A percentile compares a stretch with the other conserved stretches of the same genome.
Conservation (phyloP, 1,140 invertebrate genomes). For the Procambarus virginalis region DNA sequence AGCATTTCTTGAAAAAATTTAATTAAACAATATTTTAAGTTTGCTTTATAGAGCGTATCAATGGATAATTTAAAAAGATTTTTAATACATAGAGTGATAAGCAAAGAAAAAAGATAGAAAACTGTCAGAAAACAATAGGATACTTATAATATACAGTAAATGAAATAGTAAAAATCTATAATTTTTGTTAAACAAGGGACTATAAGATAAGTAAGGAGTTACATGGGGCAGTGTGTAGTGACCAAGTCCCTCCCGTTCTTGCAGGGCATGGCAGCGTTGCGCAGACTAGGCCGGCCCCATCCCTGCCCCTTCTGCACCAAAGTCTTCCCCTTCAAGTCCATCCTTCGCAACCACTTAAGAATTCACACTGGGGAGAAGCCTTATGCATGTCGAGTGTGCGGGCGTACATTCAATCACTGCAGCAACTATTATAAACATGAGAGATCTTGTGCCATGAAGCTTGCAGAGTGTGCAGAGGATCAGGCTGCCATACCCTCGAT, state of each 20-base stretch:
- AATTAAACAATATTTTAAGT: no score
- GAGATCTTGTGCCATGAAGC: slow-evolving; percentile 53
- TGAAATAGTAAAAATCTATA: not conserved
- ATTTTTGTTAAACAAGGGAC: slow-evolving; percentile 11
- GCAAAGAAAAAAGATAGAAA: not conserved
- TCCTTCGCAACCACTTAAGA: slow-evolving; percentile 75
- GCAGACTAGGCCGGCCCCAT: slow-evolving; percentile 69
- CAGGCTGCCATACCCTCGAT: not conserved
- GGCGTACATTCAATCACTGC: slow-evolving; percentile 75
- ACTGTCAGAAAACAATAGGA: not conserved
- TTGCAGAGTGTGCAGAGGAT: slow-evolving; percentile 51
- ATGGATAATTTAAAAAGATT: no score
- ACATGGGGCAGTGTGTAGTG: slow-evolving; percentile 37
- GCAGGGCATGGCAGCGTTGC: slow-evolving; percentile 58
- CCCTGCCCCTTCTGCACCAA: slow-evolving; percentile 71
- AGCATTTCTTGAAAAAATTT: no score
- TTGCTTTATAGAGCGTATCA: no score
- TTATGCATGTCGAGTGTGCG: slow-evolving; percentile 75
- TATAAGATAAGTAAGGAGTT: not conserved
- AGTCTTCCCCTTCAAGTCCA: slow-evolving; percentile 71
- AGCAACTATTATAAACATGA: slow-evolving; percentile 76
- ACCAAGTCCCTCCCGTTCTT: slow-evolving; percentile 60
- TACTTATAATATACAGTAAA: no score
- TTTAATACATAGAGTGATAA: no score
- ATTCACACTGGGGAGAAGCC: slow-evolving; percentile 75